Conservation (phyloP, 37 sponge, comb jelly and placozoan genomes). For the Oopsacas minuta region DNA sequence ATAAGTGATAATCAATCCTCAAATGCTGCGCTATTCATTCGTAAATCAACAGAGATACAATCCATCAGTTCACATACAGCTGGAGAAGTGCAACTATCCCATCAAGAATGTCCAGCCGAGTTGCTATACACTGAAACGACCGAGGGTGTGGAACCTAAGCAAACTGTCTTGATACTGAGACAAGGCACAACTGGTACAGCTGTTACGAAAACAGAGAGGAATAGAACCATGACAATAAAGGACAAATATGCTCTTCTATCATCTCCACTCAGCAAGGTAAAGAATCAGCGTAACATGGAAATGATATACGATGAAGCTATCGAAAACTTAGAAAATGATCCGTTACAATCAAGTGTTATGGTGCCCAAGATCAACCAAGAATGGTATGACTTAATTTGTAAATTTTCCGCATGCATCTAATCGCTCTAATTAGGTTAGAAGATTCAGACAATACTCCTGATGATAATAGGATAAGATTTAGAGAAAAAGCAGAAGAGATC, state of each 20-base stretch:
- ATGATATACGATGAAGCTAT: conserved; percentile 16
- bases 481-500: background rate
- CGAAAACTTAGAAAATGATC: conserved; percentile 12
- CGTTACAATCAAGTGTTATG: background rate
- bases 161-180: background rate
- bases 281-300: background rate
- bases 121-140: background rate
- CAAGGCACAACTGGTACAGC: background rate
- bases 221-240: background rate
- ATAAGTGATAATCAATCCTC: background rate
- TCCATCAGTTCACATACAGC: background rate
- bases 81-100: background rate
- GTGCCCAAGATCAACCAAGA: background rate
- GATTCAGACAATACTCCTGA: background rate
- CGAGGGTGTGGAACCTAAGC: background rate
- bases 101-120: background rate
- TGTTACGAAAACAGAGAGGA: background rate
- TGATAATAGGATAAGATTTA: background rate
- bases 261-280: background rate
- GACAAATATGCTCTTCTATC: background rate
- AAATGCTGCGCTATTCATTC: background rate
- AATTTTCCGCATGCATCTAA: too few species aligned
- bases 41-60: background rate
- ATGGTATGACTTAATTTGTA: background rate
- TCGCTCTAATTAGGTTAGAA: background rate